Base-by-base conservation (phyloP, 2,888 invertebrate genomes). In the Eilema griseolum region DNA sequence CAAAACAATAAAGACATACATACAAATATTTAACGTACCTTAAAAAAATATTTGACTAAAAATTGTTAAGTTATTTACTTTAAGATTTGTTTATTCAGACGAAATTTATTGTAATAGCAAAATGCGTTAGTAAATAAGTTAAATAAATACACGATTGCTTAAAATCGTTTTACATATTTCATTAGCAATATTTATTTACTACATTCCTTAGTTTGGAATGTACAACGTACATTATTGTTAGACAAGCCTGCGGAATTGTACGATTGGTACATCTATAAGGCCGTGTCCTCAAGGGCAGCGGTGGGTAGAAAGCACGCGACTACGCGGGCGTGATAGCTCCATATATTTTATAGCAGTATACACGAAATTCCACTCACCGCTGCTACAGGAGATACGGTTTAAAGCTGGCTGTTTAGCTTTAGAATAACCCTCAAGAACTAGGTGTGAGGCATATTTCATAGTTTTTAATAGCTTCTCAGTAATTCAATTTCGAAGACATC, bases 151-250 rank as follows among this genome's bases (percentile, higher is more conserved):
- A 26, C 41, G 20, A 61, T 61, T 67, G 61, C 67, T 67, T 28
- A 67, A 67, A 23, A 67, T 14, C 23, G n/a, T 31, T 67, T 61
- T 61, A 61, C 67, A 67, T 67, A 67, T 67, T 67, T 56, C 46
- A 67, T 67, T 67, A 66, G 56, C 69, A 67, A 78, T 74, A 72
- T 65, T 66, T 57, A 61, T 67, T 77, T 70, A 71, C 28, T 69
- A 71, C 72, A 80, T 74, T 75, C 74, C 69, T 70, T 77, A 76
- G 41, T 16, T 23, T 14, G 56, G 20, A 61, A 20, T 11, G 37
- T 20, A 23, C 10, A 11, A 61, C 61, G 16, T 10, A 20, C 28
- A 61, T 61, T 61, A 28, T 61, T 61, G 61, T 61, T 4, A 16
- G 10, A 61, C 61, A 31, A 33, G 31, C 20, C 31, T 31, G 20